Evolutionary conservation across 2,113 vertebrate species (phyloP).

Genomic region (Cercopithecus mona): DNA sequence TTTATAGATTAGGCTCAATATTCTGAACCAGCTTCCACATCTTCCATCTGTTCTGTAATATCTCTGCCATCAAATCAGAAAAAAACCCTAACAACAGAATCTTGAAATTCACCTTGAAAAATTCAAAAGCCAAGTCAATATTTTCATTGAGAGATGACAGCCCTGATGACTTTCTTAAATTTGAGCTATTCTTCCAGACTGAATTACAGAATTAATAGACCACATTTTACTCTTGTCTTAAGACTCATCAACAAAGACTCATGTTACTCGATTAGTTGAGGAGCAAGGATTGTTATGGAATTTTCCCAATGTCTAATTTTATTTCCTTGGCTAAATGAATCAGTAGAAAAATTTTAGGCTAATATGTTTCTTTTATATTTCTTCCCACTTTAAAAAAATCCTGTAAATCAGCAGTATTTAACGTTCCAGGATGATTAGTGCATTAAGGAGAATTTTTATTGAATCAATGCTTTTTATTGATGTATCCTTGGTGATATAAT

Average conservation of each 20-base stretch:
- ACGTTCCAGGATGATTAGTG: neutral
- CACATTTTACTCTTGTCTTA: neutral
- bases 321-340: conserved; percentile 58
- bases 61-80: conserved; percentile 30
- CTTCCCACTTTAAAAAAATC: neutral
- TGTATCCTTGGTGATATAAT: neutral
- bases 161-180: conserved; percentile 27
- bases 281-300: neutral
- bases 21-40: conserved; percentile 52
- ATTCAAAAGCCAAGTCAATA: conserved; percentile 60
- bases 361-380: neutral
- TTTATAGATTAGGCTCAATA: conserved; percentile 67
- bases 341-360: neutral
- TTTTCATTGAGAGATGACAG: conserved; percentile 62
- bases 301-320: conserved; percentile 34
- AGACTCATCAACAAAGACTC: neutral
- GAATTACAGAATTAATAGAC: neutral
- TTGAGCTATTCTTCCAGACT: neutral
- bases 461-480: neutral
- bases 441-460: neutral
- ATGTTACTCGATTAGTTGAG: conserved; percentile 22
- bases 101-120: conserved; percentile 21
- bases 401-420: conserved; percentile 42
- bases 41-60: conserved; percentile 68
- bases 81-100: conserved; percentile 50